Base-by-base conservation (phyloP, 2,888 invertebrate species). In the Endomychus coccineus region DNA sequence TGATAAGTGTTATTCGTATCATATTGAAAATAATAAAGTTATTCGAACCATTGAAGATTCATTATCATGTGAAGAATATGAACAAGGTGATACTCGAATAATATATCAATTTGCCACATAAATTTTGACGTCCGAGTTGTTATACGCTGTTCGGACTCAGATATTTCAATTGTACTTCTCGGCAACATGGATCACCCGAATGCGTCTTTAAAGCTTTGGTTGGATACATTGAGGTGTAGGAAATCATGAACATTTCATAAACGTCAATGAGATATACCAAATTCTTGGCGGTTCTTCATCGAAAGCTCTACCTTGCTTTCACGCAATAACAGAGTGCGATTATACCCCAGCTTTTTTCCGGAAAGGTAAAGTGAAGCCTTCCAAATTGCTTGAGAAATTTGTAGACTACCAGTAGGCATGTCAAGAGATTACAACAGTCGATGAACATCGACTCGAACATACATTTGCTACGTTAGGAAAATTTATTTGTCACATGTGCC, bases 241-340 rank as follows among this genome's bases (percentile, higher is more conserved):
- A n/a, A n/a, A n/a, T n/a, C n/a, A n/a, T n/a, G n/a, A n/a, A 12
- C 2, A 4, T 2, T 41, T 41, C 16, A 47, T 44, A 19, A 42
- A 48, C 39, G 27, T 54, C 25, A 46, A 36, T 14, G 25, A 45
- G 32, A 9, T 56, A 30, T 33, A 46, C 36, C 16, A 40, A 41
- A 42, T 39, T 16, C 39, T 58, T 22, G 55, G 54, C 5, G 3
- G 15, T 17, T 31, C 28, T 21, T 36, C 54, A 33, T 53, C 31
- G 13, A 34, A 40, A 40, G 46, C 48, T 24, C 27, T 58, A 38
- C 53, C 56, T 14, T 43, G 41, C 22, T 52, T 55, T 21, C 56
- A 59, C 32, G 57, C 58, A 9, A 13, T 51, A 9, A 56, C 52
- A 7, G 56, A 54, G 11, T 56, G 56, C 28, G 52, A 55, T 39